phyloP scores from a whole-genome alignment of 2,113 vertebrate genomes.

The Percina caprodes region DNA sequence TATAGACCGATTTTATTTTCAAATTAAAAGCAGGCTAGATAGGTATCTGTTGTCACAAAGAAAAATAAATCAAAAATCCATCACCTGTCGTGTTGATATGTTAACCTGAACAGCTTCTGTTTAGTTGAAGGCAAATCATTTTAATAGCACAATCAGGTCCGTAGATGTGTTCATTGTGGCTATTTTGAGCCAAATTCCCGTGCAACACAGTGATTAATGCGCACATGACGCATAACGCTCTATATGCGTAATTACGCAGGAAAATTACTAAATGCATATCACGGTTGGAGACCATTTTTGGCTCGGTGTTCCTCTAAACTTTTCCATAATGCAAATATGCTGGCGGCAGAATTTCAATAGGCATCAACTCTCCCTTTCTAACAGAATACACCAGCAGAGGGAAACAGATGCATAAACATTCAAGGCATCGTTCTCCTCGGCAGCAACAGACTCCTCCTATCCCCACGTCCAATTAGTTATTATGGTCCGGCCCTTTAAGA shows the following conservation, averaged over 20 bases:
- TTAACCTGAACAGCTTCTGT: constrained; percentile 18
- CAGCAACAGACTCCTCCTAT: constrained; percentile 87
- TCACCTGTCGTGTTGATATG: not conserved
- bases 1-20: not conserved
- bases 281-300: constrained; percentile 30
- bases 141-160: constrained; percentile 12
- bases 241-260: constrained; percentile 71
- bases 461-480: constrained; percentile 87
- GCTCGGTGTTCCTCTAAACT: constrained; percentile 30
- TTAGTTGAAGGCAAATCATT: not conserved
- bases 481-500: constrained; percentile 89
- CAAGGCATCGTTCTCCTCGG: constrained; percentile 73
- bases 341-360: constrained; percentile 60
- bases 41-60: not conserved
- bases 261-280: constrained; percentile 35
- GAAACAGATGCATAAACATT: constrained; percentile 83
- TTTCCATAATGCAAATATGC: constrained; percentile 52
- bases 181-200: constrained; percentile 34
- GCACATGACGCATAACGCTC: constrained; percentile 44
- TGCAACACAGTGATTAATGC: constrained; percentile 11
- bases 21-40: not conserved
- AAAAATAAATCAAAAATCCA: not conserved
- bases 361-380: constrained; percentile 70
- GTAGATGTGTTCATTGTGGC: constrained; percentile 10
- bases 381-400: constrained; percentile 76